Percentiles rank a stretch among this genome's conserved stretches.
phyloP scores from a whole-genome alignment of 1,140 invertebrate species.

The Teleopsis dalmanni region DNA sequence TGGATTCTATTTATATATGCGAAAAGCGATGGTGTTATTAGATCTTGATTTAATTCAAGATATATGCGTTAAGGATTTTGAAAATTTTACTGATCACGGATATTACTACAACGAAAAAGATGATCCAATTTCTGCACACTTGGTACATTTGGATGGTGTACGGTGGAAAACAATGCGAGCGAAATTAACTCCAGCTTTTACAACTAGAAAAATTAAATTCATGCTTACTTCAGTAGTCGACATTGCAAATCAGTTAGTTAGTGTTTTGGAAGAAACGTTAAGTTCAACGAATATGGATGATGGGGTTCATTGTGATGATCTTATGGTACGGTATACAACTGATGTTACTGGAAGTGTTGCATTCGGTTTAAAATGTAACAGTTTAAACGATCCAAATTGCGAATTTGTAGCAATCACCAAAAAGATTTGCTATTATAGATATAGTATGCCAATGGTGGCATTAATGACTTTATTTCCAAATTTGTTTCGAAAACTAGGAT shows the following conservation, averaged over 20 bases:
- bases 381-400: constrained; percentile 48
- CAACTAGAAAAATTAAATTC: constrained; percentile 50
- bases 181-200: constrained; percentile 51
- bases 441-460: constrained; percentile 16
- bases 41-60: constrained; percentile 55
- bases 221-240: constrained; percentile 44
- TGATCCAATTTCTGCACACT: constrained; percentile 46
- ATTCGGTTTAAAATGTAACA: constrained; percentile 53
- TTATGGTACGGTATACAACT: constrained; percentile 49
- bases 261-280: constrained; percentile 9
- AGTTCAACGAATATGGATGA: neutral
- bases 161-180: constrained; percentile 50
- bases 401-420: constrained; percentile 45
- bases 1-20: constrained; percentile 21
- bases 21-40: constrained; percentile 17
- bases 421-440: constrained; percentile 21
- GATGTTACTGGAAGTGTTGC: constrained; percentile 54
- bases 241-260: constrained; percentile 30
- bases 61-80: constrained; percentile 53
- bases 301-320: constrained; percentile 44
- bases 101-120: constrained; percentile 42
- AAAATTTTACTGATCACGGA: constrained; percentile 47
- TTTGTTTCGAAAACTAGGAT: constrained; percentile 16
- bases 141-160: constrained; percentile 44
- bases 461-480: constrained; percentile 23